phyloP scores from a whole-genome alignment of 2,113 vertebrate genomes.

The Hippocampus barbouri region DNA sequence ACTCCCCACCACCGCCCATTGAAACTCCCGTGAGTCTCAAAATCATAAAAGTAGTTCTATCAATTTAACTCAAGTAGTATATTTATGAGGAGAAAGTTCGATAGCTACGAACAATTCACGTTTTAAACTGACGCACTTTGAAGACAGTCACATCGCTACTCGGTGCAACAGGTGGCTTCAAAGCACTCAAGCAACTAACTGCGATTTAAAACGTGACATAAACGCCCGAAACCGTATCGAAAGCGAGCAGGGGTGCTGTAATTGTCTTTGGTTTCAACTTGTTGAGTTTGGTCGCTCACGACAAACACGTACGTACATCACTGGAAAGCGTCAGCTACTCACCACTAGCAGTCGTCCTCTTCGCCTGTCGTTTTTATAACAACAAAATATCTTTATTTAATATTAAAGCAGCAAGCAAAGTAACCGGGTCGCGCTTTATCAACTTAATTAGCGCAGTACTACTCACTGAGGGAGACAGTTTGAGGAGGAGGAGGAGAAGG shows the following conservation, averaged over 20 bases:
- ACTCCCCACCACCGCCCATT: neutral
- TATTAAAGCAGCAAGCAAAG: constrained; percentile 13
- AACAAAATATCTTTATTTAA: neutral
- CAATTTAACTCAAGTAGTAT: neutral
- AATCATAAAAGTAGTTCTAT: no score
- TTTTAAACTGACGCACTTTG: constrained; percentile 33
- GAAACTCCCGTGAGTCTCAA: no score
- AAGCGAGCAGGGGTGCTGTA: neutral
- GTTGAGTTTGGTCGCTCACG: constrained; percentile 6
- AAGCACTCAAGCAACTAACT: constrained; percentile 6
- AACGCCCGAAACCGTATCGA: neutral
- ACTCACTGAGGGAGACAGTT: constrained; percentile 41
- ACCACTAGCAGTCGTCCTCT: constrained; percentile 39
- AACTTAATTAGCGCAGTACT: constrained; percentile 52
- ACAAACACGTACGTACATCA: constrained; percentile 1
- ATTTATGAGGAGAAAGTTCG: neutral
- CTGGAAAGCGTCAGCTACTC: constrained; percentile 31
- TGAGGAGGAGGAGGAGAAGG: constrained; percentile 25
- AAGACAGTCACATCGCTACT: constrained; percentile 18
- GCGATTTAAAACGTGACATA: neutral
- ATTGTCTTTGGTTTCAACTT: neutral
- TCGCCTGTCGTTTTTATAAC: constrained; percentile 9
- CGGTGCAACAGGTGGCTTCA: constrained; percentile 56
- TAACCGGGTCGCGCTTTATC: constrained; percentile 25
- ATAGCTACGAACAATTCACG: neutral